Evolutionary conservation across 2,113 vertebrate genomes (phyloP).

Genomic region (Apaloderma vittatum): DNA sequence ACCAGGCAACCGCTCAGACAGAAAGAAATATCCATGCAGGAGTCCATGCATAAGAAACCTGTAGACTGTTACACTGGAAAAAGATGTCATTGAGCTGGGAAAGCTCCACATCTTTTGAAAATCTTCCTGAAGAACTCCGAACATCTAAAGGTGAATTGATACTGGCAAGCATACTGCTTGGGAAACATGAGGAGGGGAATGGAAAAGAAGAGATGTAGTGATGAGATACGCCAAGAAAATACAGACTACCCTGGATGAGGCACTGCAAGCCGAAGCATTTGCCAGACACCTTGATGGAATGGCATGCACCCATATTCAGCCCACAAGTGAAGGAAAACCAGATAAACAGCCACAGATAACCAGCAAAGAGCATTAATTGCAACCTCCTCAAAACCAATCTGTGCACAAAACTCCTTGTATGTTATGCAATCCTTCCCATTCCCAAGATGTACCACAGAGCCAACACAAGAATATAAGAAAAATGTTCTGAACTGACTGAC

Average conservation of each 20-base stretch:
- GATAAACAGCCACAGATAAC: not conserved
- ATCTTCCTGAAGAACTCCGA: not conserved
- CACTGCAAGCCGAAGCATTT: not conserved
- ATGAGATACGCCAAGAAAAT: not conserved
- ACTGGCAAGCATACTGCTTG: not conserved
- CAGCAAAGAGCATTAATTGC: not conserved
- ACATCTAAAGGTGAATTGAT: not conserved
- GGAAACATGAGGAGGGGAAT: not conserved
- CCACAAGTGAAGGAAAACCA: not conserved
- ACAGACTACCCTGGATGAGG: not conserved
- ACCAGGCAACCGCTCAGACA: not conserved
- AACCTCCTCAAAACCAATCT: not conserved
- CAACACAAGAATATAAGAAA: not conserved
- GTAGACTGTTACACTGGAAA: rapidly evolving
- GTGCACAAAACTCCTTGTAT: not conserved
- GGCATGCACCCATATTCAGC: not conserved
- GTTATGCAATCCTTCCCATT: not conserved
- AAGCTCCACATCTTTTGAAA: not conserved
- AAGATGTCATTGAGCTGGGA: rapidly evolving
- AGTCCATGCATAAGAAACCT: not conserved
- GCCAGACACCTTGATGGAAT: not conserved
- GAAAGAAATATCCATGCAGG: not conserved
- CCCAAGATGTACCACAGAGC: not conserved
- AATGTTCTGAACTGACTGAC: not conserved
- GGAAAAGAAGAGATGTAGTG: not conserved